Percentiles rank a stretch among this genome's conserved stretches.
Conservation (phyloP, 2,113 vertebrate genomes). For the Brachyhypopomus gauderio region DNA sequence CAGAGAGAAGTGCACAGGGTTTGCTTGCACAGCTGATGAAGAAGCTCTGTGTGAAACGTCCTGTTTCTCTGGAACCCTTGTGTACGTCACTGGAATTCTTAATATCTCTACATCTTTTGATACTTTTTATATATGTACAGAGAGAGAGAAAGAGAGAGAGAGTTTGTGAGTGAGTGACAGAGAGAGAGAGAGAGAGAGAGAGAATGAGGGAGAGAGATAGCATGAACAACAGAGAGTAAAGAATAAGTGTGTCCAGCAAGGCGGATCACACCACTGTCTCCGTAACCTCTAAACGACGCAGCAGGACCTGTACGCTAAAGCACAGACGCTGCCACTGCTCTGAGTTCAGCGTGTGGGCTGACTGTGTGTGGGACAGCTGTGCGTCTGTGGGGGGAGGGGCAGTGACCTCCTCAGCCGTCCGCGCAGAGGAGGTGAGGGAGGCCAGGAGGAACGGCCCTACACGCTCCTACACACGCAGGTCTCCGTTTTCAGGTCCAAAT, state of each 20-base stretch:
- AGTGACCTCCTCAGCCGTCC: no score
- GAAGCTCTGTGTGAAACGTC: background rate
- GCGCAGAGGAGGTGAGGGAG: background rate
- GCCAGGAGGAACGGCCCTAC: background rate
- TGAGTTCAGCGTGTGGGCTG: no score
- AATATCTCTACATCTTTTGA: no score
- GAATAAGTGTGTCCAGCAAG: background rate
- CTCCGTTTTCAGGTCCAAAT: constrained; percentile 28
- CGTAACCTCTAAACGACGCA: no score
- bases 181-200: background rate
- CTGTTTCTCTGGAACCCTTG: no score
- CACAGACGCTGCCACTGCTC: no score
- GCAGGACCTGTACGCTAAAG: no score
- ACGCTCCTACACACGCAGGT: background rate
- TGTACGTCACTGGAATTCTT: no score
- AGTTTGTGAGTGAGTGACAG: background rate
- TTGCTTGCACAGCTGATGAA: background rate
- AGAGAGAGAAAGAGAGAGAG: background rate
- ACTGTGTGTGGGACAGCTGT: no score
- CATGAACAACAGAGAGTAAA: background rate
- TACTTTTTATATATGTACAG: background rate
- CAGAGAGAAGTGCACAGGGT: no score
- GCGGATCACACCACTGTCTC: no score
- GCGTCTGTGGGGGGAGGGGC: no score
- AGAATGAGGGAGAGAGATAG: background rate